Evolutionary conservation across 1,140 invertebrate genomes (phyloP), one percentile per base, ranked within the genome.

Genomic region (Drosophila kanapiae): DNA sequence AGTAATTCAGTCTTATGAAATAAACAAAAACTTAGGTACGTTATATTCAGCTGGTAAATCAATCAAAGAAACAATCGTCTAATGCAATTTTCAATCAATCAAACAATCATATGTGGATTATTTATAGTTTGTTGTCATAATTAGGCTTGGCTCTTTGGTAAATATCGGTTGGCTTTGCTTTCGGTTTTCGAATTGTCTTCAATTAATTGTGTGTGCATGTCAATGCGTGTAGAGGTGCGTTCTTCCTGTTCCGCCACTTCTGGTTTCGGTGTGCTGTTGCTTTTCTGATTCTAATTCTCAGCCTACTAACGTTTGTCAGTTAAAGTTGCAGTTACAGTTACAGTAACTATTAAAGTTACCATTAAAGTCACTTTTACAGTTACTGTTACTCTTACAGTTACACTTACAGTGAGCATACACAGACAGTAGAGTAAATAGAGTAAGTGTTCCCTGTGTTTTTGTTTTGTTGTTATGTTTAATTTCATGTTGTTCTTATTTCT

Each of bases 1-100:
- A 87, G 81, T 82, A 92, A 91, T 92, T 92, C 91, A 92, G 91
- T 92, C 91, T 92, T 92, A 82, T 92, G 80, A 92, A 92, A 92
- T 75, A 87, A 92, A 92, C 81, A 80, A 85, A 90, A 92, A 92
- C 86, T 90, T 86, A 91, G 84, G 82, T 91, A 91, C 90, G 47
- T 78, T 80, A 58, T 56, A 69, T 85, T 77, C 76, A 82, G 81
- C 79, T 76, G 71, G 53, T 56, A 78, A 79, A 83, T 64, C 51
- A 72, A 71, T 64, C 59, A 75, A 80, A 57, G 33, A 70, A 71
- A 62, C 40, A 62, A 80, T 64, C 54, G 47, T 59, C 76, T 37
- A 63, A 78, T 57, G 31, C 43, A 45, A 48, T 35, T 56, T 67
- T 45, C 71, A 53, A 62, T 68, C 42, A 75, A 70, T 57, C 40